Percentiles rank a stretch among this genome's conserved stretches.
These are phyloP conservation scores for Ridgeia piscesae DNA, from an alignment of 1,140 invertebrate species.

Conservation along the genomic window DNA sequence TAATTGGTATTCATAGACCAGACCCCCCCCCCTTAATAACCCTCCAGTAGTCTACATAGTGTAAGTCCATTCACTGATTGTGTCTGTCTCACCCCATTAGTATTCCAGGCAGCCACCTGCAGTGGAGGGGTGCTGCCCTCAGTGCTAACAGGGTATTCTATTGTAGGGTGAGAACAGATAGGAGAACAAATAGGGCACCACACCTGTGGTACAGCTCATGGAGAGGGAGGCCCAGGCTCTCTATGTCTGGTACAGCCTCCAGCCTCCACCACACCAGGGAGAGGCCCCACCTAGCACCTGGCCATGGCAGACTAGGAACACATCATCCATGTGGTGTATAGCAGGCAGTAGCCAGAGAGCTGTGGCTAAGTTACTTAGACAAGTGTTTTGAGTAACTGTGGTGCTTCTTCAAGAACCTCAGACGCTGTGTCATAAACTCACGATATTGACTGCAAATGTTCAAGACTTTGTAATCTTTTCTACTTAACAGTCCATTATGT, in stretches of 20 bases:
- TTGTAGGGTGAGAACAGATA: neutral
- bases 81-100: neutral
- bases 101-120: neutral
- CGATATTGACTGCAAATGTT: too few species aligned
- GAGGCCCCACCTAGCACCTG: neutral
- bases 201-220: neutral
- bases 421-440: neutral
- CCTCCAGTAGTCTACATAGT: neutral
- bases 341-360: too few species aligned
- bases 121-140: neutral
- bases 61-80: neutral
- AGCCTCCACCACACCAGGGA: neutral
- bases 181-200: too few species aligned
- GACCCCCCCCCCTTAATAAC: neutral
- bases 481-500: too few species aligned
- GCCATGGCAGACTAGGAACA: neutral
- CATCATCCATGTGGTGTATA: neutral
- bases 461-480: too few species aligned
- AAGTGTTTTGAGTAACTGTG: neutral
- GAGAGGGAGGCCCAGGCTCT: neutral
- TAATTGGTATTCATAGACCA: too few species aligned
- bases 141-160: neutral
- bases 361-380: neutral
- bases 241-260: neutral
- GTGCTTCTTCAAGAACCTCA: neutral